Evolutionary conservation across 2,797 vertebrate species (phyloP), one percentile per base, ranked within the genome.

Genomic region (Rallus crepitans): DNA sequence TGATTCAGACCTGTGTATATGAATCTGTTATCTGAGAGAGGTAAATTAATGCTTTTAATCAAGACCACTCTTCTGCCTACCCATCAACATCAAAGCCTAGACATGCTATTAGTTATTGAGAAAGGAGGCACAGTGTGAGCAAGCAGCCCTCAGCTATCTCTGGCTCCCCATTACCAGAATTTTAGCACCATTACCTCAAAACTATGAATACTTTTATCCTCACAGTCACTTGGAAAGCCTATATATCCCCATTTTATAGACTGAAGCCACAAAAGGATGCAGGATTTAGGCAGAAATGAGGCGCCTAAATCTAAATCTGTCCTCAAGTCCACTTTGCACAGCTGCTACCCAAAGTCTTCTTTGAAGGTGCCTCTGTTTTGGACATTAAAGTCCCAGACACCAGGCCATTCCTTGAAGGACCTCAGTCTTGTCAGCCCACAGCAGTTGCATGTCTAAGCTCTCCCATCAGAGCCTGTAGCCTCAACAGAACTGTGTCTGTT

Each of bases 31-130:
- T 95, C 91, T 85, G 77, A 56, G 31, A 94, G 84, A 91, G 50
- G 93, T 94, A 96, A 94, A 93, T 71, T 84, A 97, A 89, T 87
- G 96, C 93, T 97, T 96, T 97, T 96, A 96, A 96, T 92, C 87
- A 89, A 94, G 94, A 84, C 90, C 86, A 70, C 88, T 77, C 79
- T 86, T 91, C 88, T 86, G 80, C 86, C 83, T 96, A 78, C 50
- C 75, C 78, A 86, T 96, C 84, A 95, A 93, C 95, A 95, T 97
- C 96, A 96, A 97, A 87, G 91, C 94, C 81, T 85, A 90, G 92
- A 73, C 92, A 96, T 93, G 92, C 90, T 95, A 93, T 95, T 97
- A 94, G 91, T 97, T 94, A 95, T 64, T 90, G 88, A 89, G 91
- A 90, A 79, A 88, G 93, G 91, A 69, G 73, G 47, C 73, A 91